Evolutionary conservation across 1,140 invertebrate genomes (phyloP), one percentile per base, ranked within the genome.

Genomic region (Bombyx mandarina): DNA sequence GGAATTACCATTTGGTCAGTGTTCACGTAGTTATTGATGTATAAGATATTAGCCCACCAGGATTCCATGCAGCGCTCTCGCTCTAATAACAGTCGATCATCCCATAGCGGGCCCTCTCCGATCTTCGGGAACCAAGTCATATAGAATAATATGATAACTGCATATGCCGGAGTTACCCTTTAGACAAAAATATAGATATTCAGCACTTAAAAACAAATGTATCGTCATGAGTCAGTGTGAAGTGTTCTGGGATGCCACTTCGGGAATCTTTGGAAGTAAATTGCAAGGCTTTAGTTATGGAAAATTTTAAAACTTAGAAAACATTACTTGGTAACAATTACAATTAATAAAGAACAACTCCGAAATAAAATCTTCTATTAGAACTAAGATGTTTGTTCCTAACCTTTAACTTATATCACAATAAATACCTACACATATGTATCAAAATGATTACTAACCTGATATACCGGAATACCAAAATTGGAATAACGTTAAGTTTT

Each of bases 41-140:
- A 96, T 1, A 96, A 84, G 9, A 96, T 79, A 73, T 96, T 96
- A 0, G 92, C 89, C 95, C 95, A 97, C 95, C 95, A 96, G 18
- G 92, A 93, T 7, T 89, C 80, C 62, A 88, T 72, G 70, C 95
- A 96, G 60, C 92, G 82, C 47, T 92, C 85, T 57, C 91, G 89
- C 76, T 94, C 92, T 18, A 89, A 47, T 52, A 76, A 68, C 58
- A 93, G 88, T 62, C 88, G 88, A 43, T 84, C 81, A 45, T 90
- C 78, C 93, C 93, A 94, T 9, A 93, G 73, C 0, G 93, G 93
- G 3, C 93, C 93, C 61, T 89, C 88, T 22, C 90, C 91, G 6
- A 93, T 79, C 69, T 90, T 90, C 6, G 89, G 87, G 44, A 93
- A 79, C 88, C 92, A 91, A 10, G 92, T 94, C 69, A 91, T 91